Base-by-base conservation (phyloP, 1,140 invertebrate genomes). In the Chironomus striatipennis region DNA sequence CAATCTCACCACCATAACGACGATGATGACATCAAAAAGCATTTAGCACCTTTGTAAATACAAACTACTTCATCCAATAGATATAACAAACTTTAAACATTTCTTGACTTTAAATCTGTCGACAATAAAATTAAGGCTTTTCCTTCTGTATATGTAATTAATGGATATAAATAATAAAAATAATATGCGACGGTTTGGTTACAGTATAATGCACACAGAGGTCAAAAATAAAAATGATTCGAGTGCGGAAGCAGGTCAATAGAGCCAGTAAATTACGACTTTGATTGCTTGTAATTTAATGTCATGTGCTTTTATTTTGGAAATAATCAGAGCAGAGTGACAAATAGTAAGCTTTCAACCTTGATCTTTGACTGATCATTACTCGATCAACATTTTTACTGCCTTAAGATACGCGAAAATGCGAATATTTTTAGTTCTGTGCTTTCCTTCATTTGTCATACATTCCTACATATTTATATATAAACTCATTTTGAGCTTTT, bases 251-350 rank as follows among this genome's bases (percentile, higher is more conserved):
- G n/a, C 12, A 57, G 47, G 47, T 57, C 47, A 57, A 57, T 57
- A 12, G 12, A 57, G 47, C 47, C 1, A 12, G 47, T 57, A 12
- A 57, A 57, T 57, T 57, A 57, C 12, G 12, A 15, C 12, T 57
- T 57, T 15, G 47, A 57, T 57, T 57, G n/a, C 24, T 34, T 34
- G 24, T 15, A 57, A 57, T 57, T n/a, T n/a, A 57, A 57, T n/a
- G 47, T 15, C n/a, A n/a, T n/a, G 9, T 57, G 12, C 10, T 15
- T 57, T 12, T n/a, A n/a, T n/a, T 12, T 57, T 57, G 12, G n/a
- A 57, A 57, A 57, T 57, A 57, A n/a, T 57, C 47, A 57, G 47
- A 57, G 47, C 47, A 57, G 15, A 57, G n/a, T 47, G 43, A 47
- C 15, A 47, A 47, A 47, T 47, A 15, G 47, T 57, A 57, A n/a